Base-by-base conservation (phyloP, 2,888 invertebrate species). In the Yponomeuta evonymella region DNA sequence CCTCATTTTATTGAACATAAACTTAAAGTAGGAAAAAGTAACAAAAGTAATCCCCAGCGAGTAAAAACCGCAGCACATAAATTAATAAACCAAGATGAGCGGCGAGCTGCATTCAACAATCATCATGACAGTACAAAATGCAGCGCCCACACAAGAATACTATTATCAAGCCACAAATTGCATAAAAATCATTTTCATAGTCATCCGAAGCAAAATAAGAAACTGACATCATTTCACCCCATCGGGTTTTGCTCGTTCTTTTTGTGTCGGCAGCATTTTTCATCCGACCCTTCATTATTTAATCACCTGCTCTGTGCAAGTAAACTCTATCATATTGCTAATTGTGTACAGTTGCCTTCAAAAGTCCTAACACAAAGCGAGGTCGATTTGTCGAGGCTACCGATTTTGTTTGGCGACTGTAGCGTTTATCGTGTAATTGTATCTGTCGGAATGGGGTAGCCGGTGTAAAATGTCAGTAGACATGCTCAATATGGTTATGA, bases 121-220 rank as follows among this genome's bases (percentile, higher is more conserved):
- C 48, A 30, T 33, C 62, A 69, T 69, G 69, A 69, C 62, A 11
- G 30, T 36, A 69, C 36, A 69, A 69, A 63, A 63, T 30, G 33
- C 51, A 23, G 33, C 29, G 68, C 68, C 69, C 69, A 62, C 69
- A 69, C 69, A 69, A 23, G 36, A 69, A 36, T 36, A 15, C 69
- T 29, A 69, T 69, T 69, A 69, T 69, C n/a, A 48, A 51, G 48
- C 36, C 30, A 36, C 68, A 68, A 67, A 67, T 67, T 68, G 68
- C 23, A 68, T 30, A 69, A 69, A 36, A 62, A 36, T 58, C 58
- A 4, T 63, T 36, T 69, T 58, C 69, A 69, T 69, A 69, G 51
- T 51, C 69, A 11, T 58, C 36, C 15, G 15, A 23, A 69, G 63
- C 15, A 69, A 36, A 58, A 63, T 69, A 33, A 63, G 33, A 62